Evolutionary conservation across 2,888 invertebrate genomes (phyloP), one percentile per base, ranked within the genome.

Genomic region (Junonia oenone): DNA sequence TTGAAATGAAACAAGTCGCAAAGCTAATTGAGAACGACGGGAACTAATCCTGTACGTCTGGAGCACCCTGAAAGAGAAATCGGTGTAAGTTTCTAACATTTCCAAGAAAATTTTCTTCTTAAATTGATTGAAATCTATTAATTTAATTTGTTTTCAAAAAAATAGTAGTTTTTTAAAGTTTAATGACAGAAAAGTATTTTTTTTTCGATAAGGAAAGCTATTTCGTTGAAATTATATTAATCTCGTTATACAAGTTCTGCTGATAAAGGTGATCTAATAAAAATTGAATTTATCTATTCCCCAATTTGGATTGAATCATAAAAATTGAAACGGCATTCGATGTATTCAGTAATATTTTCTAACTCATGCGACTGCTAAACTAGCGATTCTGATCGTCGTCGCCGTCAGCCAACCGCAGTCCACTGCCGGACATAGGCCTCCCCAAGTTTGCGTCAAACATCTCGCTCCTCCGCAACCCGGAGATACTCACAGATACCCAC

Each of bases 271-370:
- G 6, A 40, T 40, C 11, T 11, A 3, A 11, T 40, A 11, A 11
- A 17, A 40, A 40, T 40, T 19, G 11, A 17, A 40, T 19, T 40
- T 19, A 40, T 40, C 17, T 17, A 5, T 40, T 40, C 17, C 11
- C 17, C 19, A 11, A 19, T 40, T 17, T 19, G 17, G 17, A 19
- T 40, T 40, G 19, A 40, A 26, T 43, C 22, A 43, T 43, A 26
- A 26, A 43, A 43, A 13, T 22, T 26, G 22, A 43, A 26, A 43
- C 26, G 26, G 43, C n/a, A 43, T 43, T 43, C 43, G 13, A 22
- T 26, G 26, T 43, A 43, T 43, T 43, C 43, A 43, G 43, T 43
- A 26, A 26, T 43, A 43, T 43, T 43, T 43, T 43, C 22, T 26
- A 26, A 22, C 19, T 19, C 38, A n/a, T 5, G 17, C 6, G 26